Percentiles rank a stretch among this genome's conserved stretches.
Evolutionary conservation across 2,888 invertebrate species (phyloP).

Genomic region (Griposia aprilina): DNA sequence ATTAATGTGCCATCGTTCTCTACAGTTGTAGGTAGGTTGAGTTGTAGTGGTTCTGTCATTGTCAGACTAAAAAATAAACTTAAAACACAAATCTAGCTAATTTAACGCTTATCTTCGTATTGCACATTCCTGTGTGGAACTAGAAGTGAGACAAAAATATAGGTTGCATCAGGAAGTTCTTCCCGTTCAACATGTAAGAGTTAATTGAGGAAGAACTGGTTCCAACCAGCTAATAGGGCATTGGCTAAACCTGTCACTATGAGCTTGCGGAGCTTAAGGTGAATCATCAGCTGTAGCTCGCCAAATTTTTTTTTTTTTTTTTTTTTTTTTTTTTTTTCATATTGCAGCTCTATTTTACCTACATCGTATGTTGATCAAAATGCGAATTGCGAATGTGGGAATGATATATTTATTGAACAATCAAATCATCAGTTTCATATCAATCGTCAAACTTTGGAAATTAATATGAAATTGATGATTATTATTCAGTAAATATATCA

Average conservation of each 20-base stretch:
- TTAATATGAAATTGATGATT: too few species aligned
- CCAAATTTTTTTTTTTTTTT: too few species aligned
- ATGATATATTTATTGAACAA: too few species aligned
- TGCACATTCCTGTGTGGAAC: conserved; percentile 32
- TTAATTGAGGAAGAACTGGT: conserved; percentile 61
- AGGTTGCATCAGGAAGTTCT: conserved; percentile 60
- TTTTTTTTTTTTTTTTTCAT: too few species aligned
- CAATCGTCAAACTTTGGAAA: too few species aligned
- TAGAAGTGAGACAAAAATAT: conserved; percentile 54
- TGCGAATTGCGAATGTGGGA: too few species aligned
- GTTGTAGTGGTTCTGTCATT: too few species aligned
- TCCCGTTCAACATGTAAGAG: conserved; percentile 45
- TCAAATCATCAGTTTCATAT: too few species aligned
- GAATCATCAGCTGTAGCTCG: too few species aligned
- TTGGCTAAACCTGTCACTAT: conserved; percentile 52
- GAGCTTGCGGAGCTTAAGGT: conserved; percentile 5
- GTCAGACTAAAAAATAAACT: neutral
- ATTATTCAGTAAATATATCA: too few species aligned
- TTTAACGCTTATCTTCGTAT: neutral
- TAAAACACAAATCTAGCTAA: neutral
- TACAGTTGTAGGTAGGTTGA: neutral
- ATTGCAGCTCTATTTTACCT: too few species aligned
- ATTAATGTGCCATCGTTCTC: neutral
- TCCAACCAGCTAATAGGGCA: conserved; percentile 50
- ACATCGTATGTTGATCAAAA: too few species aligned